Conservation (phyloP, 2,797 vertebrate genomes). For the Tenualosa thibaudeaui region DNA sequence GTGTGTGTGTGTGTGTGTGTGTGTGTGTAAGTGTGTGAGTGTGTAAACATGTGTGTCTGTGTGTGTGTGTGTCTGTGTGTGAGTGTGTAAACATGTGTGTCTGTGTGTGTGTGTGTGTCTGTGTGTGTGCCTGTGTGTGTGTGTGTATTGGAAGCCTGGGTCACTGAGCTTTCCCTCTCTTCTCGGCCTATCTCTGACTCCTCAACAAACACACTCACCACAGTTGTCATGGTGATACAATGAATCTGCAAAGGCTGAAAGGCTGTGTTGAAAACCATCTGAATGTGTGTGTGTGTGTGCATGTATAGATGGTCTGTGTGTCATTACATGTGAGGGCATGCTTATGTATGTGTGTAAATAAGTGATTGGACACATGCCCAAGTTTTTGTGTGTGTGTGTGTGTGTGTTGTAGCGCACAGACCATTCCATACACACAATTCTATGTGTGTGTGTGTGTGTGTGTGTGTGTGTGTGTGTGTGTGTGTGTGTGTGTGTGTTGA, state of each 20-base stretch:
- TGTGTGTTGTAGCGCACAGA: background rate
- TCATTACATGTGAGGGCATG: background rate
- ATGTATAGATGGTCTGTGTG: background rate
- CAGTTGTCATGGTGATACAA: constrained; percentile 17
- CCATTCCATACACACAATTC: no score
- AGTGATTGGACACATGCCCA: background rate
- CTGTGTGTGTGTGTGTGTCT: constrained; percentile 1
- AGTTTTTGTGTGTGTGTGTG: constrained; percentile 14
- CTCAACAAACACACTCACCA: constrained; percentile 11
- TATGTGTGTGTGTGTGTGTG: constrained; percentile 5
- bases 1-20: background rate
- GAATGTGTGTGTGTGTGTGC: constrained; percentile 8
- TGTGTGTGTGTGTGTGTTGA: background rate
- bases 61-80: constrained; percentile 4
- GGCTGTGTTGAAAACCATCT: background rate
- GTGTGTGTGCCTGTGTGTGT: background rate
- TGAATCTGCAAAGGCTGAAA: constrained; percentile 11
- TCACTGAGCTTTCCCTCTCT: background rate
- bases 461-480: constrained; percentile 13
- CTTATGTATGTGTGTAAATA: background rate
- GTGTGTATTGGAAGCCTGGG: background rate
- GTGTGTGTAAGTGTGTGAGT: background rate
- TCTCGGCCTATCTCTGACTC: background rate
- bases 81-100: background rate
- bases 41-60: background rate